phyloP scores from a whole-genome alignment of 2,888 invertebrate genomes.

The Acronicta leporina region DNA sequence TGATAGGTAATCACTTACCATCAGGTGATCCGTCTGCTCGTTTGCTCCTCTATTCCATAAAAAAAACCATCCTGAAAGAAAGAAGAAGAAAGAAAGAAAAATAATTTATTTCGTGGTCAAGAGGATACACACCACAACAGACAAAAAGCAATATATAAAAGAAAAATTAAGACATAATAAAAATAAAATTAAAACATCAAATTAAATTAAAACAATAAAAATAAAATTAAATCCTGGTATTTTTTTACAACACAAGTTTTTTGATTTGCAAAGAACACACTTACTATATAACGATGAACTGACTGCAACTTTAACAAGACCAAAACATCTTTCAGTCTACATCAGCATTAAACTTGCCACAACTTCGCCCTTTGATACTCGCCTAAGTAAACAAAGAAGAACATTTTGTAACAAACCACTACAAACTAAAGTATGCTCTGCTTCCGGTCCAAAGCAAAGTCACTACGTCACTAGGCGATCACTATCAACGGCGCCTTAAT shows the following conservation, averaged over 20 bases:
- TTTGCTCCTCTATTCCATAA: too few relatives aligned
- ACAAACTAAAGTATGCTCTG: constrained; percentile 38
- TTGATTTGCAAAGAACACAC: neutral
- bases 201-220: too few relatives aligned
- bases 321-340: constrained; percentile 14
- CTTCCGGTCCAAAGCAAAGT: constrained; percentile 34
- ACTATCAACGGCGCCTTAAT: constrained; percentile 53
- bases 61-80: too few relatives aligned
- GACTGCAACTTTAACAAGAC: constrained; percentile 2
- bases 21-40: too few relatives aligned
- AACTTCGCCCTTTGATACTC: constrained; percentile 36
- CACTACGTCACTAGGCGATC: constrained; percentile 44
- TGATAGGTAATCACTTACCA: too few relatives aligned
- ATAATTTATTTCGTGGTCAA: too few relatives aligned
- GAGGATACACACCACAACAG: too few relatives aligned
- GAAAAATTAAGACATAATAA: too few relatives aligned
- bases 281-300: neutral
- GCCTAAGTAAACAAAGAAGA: constrained; percentile 39
- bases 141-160: too few relatives aligned
- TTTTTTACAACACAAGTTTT: neutral
- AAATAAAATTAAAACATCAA: too few relatives aligned
- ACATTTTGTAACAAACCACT: constrained; percentile 34
- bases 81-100: too few relatives aligned
- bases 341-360: constrained; percentile 23
- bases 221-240: too few relatives aligned